Evolutionary conservation across 2,113 vertebrate species (phyloP), one percentile per base, ranked within the genome.

Genomic region (Zootoca vivipara): DNA sequence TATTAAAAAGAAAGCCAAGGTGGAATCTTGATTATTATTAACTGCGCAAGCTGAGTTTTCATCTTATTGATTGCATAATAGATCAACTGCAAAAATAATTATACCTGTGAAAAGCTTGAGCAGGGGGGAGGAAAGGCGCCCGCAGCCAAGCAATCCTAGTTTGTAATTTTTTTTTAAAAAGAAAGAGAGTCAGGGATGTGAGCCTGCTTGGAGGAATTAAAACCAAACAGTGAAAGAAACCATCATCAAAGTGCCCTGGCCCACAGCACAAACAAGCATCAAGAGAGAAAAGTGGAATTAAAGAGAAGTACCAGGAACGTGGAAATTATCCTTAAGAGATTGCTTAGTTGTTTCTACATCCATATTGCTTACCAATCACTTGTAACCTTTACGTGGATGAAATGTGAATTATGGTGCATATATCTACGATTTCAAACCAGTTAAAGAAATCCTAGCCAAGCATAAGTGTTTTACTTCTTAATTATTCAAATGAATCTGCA

Each of bases 1-100:
- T 22, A 7, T 30, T 15, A 52, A 78, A 62, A 20, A 62, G 58
- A 62, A 20, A 62, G 16, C 1, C 15, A 4, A 16, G 18, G 18
- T 20, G 77, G 74, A 38, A 72, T 56, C 42, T 56, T 83, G 81
- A 64, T 82, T 78, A 67, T 86, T 86, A 86, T 87, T 33, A 81
- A 87, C 70, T 40, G 65, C 85, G 58, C 65, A 72, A 58, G 38
- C 40, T 6, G 65, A 33, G 46, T 30, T 87, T 80, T 81, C 69
- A 81, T 81, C 65, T 87, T 72, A 87, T 62, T 58, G 85, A 87
- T 73, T 72, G 78, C 15, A 58, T 28, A 58, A 81, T 81, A 40
- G 67, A 81, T 81, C 78, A 73, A 80, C 8, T 35, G 15, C 67
- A 56, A 72, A 87, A 85, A 62, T 75, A 85, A 87, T 62, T 87